These are phyloP conservation scores for Palythoa grandis DNA, from an alignment of 92 coral and sea anemone species.

Conservation along the genomic window DNA sequence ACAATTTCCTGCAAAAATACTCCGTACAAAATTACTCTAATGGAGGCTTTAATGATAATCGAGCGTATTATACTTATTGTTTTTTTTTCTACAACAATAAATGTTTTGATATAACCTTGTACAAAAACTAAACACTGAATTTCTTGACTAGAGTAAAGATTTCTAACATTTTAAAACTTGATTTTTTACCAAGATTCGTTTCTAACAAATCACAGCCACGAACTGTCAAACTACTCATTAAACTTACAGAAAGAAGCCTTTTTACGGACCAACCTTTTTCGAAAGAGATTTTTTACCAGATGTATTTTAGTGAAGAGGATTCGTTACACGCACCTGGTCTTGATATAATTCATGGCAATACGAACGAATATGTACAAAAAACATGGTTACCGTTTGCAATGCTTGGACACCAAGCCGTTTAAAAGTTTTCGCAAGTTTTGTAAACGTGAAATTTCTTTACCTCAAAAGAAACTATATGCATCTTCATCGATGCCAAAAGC, in stretches of 20 bases:
- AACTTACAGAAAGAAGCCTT: neutral
- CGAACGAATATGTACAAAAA: slow-evolving; percentile 41
- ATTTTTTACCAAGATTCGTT: too few species aligned
- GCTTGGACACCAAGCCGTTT: slow-evolving; percentile 21
- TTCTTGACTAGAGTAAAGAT: neutral
- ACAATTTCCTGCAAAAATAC: slow-evolving; percentile 85
- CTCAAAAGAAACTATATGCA: slow-evolving; percentile 4
- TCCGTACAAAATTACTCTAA: slow-evolving; percentile 78
- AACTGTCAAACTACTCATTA: neutral
- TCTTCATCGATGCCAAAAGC: neutral
- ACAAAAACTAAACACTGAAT: neutral
- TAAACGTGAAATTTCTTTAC: neutral
- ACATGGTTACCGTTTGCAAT: neutral
- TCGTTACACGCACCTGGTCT: neutral
- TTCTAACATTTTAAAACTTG: too few species aligned
- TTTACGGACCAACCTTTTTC: neutral
- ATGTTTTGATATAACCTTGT: neutral
- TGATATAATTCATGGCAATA: neutral
- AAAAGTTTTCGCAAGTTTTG: slow-evolving; percentile 4
- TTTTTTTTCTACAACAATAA: neutral
- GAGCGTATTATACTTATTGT: neutral
- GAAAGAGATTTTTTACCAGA: neutral
- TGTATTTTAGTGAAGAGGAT: neutral
- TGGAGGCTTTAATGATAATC: slow-evolving; percentile 15
- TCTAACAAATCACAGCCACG: neutral